Evolutionary conservation across 1,140 invertebrate genomes (phyloP), one percentile per base, ranked within the genome.

Genomic region (Anthonomus grandis): DNA sequence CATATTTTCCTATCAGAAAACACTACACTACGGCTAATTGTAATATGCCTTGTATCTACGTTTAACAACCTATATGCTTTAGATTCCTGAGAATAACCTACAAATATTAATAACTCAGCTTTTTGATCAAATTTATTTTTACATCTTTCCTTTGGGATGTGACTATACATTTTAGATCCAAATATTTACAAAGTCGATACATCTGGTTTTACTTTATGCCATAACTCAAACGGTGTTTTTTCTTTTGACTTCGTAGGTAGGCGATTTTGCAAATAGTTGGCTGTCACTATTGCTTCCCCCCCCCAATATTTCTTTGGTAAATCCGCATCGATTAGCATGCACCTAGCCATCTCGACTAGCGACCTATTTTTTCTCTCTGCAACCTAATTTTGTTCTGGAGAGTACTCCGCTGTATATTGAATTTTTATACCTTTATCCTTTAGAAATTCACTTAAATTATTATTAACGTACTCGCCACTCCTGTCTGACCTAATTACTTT

Each of bases 261-360:
- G 4, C 4, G 36, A 38, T 38, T 38, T 13, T 38, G 36, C 17
- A 38, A 38, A 38, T 38, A 38, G 17, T 38, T 38, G n/a, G n/a
- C 4, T 13, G 36, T 38, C 17, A 38, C 17, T 5, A 38, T 38
- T 17, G 36, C 36, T 38, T 38, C n/a, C 36, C 36, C 27, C 27
- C 27, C 27, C 36, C 36, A 38, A 5, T 38, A 38, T n/a, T 38
- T 38, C n/a, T 38, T 38, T n/a, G 36, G 36, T 38, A 38, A 38
- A 38, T 38, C 17, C 3, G 10, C 17, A 31, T 48, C 9, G 27
- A 12, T 31, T 18, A 18, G 9, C 19, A 22, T 44, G 10, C 15
- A 27, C 27, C 18, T 38, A 17, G n/a, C 15, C 6, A 27, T 44
- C 36, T 22, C 15, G 19, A 52, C n/a, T 39, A 31, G 56, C 12